A percentile compares a stretch with the other conserved stretches of the same genome.
Conservation (phyloP, 1,140 invertebrate genomes). For the Drosophila ambigua region DNA sequence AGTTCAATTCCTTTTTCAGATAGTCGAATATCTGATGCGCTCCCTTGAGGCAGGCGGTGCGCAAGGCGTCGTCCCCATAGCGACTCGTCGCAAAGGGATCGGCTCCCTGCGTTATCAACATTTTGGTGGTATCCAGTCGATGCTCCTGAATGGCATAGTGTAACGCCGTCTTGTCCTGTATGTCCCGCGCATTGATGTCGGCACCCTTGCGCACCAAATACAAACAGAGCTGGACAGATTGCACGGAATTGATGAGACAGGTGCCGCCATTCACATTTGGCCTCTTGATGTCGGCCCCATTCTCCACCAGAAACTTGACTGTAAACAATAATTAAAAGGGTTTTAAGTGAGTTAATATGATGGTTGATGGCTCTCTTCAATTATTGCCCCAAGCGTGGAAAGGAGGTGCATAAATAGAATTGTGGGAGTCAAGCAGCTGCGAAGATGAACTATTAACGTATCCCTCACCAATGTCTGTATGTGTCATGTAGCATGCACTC, state of each 20-base stretch:
- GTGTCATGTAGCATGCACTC: slow-evolving; percentile 97
- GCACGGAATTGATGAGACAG: slow-evolving; percentile 96
- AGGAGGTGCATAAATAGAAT: background rate
- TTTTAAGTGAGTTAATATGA: background rate
- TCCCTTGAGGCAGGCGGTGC: slow-evolving; percentile 95
- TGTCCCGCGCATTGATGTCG: slow-evolving; percentile 93
- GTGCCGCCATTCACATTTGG: slow-evolving; percentile 97
- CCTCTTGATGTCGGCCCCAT: slow-evolving; percentile 93
- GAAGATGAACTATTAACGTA: too few relatives aligned
- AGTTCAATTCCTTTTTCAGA: slow-evolving; percentile 87
- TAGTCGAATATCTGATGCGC: slow-evolving; percentile 92
- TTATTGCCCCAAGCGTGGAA: background rate
- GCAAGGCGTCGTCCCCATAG: slow-evolving; percentile 95
- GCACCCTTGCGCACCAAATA: slow-evolving; percentile 92
- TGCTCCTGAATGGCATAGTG: slow-evolving; percentile 97
- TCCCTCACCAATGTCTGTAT: slow-evolving; percentile 88
- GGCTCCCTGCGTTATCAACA: slow-evolving; percentile 92
- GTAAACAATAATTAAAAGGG: slow-evolving; percentile 66
- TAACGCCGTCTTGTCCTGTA: slow-evolving; percentile 95
- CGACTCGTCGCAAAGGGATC: slow-evolving; percentile 90
- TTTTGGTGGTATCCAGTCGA: slow-evolving; percentile 92
- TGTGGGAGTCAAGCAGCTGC: slow-evolving; percentile 21
- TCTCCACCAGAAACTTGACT: slow-evolving; percentile 90
- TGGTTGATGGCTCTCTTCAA: background rate
- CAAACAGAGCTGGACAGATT: slow-evolving; percentile 91